These are phyloP conservation scores for Akabosia matsudoensis DNA, from an alignment of 1,140 invertebrate species.

Conservation along the genomic window DNA sequence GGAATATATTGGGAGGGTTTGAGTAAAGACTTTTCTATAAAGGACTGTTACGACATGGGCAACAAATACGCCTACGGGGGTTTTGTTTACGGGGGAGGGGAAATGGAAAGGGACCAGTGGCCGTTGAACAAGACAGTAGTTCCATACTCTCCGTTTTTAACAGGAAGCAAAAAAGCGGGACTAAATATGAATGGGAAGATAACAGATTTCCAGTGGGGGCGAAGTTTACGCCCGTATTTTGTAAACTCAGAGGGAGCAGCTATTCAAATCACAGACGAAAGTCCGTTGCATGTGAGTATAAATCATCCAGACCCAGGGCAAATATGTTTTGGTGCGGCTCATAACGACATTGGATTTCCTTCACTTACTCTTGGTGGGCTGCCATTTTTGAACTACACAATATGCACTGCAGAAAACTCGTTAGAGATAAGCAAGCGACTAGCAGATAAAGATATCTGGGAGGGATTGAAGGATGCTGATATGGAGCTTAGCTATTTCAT, in stretches of 20 bases:
- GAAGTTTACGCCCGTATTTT: slow-evolving; percentile 75
- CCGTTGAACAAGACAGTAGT: slow-evolving; percentile 70
- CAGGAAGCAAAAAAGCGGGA: slow-evolving; percentile 59
- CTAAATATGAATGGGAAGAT: slow-evolving; percentile 2
- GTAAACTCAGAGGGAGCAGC: slow-evolving; percentile 79
- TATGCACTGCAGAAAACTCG: slow-evolving; percentile 76
- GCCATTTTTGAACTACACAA: slow-evolving; percentile 75
- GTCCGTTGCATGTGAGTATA: slow-evolving; percentile 73
- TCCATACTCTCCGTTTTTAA: slow-evolving; percentile 73
- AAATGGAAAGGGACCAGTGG: slow-evolving; percentile 71
- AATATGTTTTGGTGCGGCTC: slow-evolving; percentile 70
- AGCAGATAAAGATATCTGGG: slow-evolving; percentile 62
- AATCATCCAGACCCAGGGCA: slow-evolving; percentile 56
- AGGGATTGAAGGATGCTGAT: slow-evolving; percentile 72
- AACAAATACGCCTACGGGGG: slow-evolving; percentile 28
- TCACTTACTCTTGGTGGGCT: too few relatives aligned
- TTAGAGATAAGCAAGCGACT: slow-evolving; percentile 26
- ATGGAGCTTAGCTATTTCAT: slow-evolving; percentile 68
- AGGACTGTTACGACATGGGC: slow-evolving; percentile 75
- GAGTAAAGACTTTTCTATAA: slow-evolving; percentile 62
- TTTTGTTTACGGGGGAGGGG: slow-evolving; percentile 75
- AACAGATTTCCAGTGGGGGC: slow-evolving; percentile 67
- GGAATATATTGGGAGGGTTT: slow-evolving; percentile 73
- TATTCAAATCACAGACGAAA: slow-evolving; percentile 69
- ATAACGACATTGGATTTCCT: slow-evolving; percentile 72